Percentiles rank a stretch among this genome's conserved stretches.
Conservation (phyloP, 2,113 vertebrate genomes). For the Aramus guarauna region DNA sequence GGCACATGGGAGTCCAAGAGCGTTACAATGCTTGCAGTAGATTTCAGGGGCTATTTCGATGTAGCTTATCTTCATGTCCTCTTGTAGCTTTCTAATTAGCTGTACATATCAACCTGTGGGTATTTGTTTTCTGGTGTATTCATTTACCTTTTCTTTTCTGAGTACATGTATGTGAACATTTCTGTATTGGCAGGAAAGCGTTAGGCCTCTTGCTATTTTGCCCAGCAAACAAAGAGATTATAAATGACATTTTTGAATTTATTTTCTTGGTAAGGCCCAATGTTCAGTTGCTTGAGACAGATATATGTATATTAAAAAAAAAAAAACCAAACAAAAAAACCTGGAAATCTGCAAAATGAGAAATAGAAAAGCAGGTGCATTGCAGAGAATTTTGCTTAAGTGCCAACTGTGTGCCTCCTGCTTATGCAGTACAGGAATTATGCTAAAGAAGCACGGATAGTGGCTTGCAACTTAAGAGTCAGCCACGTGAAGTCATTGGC, state of each 20-base stretch:
- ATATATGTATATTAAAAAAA: not conserved
- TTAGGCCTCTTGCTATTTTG: not conserved
- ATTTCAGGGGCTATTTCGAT: not conserved
- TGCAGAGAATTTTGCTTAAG: not conserved
- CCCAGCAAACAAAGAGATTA: not conserved
- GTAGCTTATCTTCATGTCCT: not conserved
- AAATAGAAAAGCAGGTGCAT: not conserved
- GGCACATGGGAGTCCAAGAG: not conserved
- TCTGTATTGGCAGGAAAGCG: not conserved
- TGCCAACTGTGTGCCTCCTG: not conserved
- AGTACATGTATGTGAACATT: not conserved
- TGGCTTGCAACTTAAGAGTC: not conserved
- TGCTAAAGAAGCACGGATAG: not conserved
- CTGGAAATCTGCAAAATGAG: not conserved
- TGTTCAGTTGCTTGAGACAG: not conserved
- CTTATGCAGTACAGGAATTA: not conserved
- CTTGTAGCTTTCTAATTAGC: not conserved
- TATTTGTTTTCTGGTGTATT: not conserved
- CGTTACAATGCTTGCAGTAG: not conserved
- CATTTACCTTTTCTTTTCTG: not conserved
- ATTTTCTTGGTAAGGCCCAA: not conserved
- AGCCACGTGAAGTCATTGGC: not conserved
- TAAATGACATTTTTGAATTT: not conserved
- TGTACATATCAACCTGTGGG: not conserved
- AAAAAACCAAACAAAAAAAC: not conserved